phyloP scores from a whole-genome alignment of 2,888 invertebrate genomes.

The Idaea aversata region DNA sequence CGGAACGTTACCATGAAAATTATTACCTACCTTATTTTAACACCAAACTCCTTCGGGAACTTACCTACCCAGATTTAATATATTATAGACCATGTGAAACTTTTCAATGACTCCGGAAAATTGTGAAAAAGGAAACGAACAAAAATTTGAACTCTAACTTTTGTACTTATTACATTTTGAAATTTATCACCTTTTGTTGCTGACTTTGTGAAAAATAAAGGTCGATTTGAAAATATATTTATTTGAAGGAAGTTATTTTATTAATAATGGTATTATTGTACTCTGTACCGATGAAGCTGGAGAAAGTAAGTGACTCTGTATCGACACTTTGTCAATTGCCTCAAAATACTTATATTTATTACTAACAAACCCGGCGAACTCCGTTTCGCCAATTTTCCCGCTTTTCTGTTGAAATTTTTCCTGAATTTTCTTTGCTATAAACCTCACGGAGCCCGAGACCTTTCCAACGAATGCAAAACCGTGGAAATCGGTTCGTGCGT shows the following conservation, averaged over 20 bases:
- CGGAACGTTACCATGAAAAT: no score
- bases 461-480: no score
- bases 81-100: slow-evolving; percentile 28
- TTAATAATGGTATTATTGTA: neutral
- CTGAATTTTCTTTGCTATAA: no score
- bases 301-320: no score
- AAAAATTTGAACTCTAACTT: slow-evolving; percentile 11
- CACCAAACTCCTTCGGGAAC: slow-evolving; percentile 18
- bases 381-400: no score
- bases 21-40: neutral
- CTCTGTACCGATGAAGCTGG: no score
- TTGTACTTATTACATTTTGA: slow-evolving; percentile 20
- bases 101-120: slow-evolving; percentile 27
- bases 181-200: slow-evolving; percentile 23
- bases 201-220: slow-evolving; percentile 13
- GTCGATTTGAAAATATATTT: slow-evolving; percentile 12
- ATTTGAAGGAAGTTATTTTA: neutral
- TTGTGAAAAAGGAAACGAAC: slow-evolving; percentile 19
- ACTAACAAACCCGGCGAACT: no score
- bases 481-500: no score
- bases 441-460: no score
- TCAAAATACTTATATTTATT: no score
- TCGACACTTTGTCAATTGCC: no score
- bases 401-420: no score
- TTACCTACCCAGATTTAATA: slow-evolving; percentile 19